These are phyloP conservation scores for Mesopsocus fuscifrons DNA, from an alignment of 2,888 invertebrate genomes.

Conservation along the genomic window DNA sequence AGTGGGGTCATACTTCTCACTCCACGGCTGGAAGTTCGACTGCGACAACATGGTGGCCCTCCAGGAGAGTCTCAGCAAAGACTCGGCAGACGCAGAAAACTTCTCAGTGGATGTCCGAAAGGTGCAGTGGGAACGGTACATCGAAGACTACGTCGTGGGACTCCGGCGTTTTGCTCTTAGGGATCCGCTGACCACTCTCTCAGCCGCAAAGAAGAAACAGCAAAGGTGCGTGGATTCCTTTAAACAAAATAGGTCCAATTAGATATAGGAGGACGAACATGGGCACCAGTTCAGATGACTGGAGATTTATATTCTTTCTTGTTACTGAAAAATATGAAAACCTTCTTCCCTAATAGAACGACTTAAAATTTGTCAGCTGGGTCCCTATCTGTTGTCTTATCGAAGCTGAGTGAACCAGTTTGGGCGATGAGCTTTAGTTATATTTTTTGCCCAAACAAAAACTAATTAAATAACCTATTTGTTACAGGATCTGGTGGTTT, in stretches of 20 bases:
- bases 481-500: no score
- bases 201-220: conserved; percentile 41
- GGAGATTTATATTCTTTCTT: no score
- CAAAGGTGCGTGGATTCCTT: conserved; percentile 33
- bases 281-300: no score
- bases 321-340: no score
- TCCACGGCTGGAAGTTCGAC: conserved; percentile 66
- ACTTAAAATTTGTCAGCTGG: no score
- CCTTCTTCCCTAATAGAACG: no score
- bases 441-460: no score
- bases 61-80: conserved; percentile 27
- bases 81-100: conserved; percentile 33
- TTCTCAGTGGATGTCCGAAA: conserved; percentile 46
- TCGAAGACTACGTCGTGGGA: conserved; percentile 64
- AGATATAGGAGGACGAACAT: no score
- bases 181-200: conserved; percentile 45
- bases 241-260: conserved; percentile 7
- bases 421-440: no score
- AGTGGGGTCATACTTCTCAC: conserved; percentile 67
- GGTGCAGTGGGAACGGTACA: conserved; percentile 61
- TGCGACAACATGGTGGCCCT: conserved; percentile 36
- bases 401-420: no score
- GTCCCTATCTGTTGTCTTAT: no score
- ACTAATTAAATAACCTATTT: no score
- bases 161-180: conserved; percentile 67